These are phyloP conservation scores for Nasonia oneida DNA, from an alignment of 2,888 invertebrate species.

Conservation along the genomic window DNA sequence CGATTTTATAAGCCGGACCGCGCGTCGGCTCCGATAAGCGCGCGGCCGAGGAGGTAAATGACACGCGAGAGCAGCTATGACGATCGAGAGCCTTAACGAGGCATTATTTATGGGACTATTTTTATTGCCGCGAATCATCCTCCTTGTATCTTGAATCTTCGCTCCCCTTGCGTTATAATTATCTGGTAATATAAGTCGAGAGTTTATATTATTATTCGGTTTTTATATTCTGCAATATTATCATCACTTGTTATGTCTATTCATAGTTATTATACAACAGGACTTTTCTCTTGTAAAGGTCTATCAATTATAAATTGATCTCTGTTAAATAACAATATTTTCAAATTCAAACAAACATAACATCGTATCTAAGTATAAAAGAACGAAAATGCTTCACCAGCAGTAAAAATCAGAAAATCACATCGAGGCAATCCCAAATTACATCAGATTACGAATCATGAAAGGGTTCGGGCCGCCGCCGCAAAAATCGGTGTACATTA, in stretches of 20 bases:
- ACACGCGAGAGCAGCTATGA: neutral
- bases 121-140: neutral
- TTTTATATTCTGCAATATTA: no score
- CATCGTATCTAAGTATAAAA: neutral
- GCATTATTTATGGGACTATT: neutral
- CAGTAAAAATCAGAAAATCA: no score
- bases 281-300: no score
- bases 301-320: no score
- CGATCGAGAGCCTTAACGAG: constrained; percentile 2
- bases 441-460: constrained; percentile 47
- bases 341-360: neutral
- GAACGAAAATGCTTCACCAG: neutral
- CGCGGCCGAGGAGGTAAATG: neutral
- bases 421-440: constrained; percentile 14
- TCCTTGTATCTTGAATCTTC: neutral
- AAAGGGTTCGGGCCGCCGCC: constrained; percentile 34
- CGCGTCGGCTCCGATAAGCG: neutral
- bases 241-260: no score
- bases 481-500: constrained; percentile 28
- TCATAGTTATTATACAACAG: no score
- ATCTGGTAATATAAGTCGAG: neutral
- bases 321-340: no score
- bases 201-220: neutral
- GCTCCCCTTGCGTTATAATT: neutral
- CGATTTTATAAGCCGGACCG: neutral